Percentiles rank a stretch among this genome's conserved stretches.
phyloP scores from a whole-genome alignment of 1,140 invertebrate species.

The Conopomorpha cramerella region DNA sequence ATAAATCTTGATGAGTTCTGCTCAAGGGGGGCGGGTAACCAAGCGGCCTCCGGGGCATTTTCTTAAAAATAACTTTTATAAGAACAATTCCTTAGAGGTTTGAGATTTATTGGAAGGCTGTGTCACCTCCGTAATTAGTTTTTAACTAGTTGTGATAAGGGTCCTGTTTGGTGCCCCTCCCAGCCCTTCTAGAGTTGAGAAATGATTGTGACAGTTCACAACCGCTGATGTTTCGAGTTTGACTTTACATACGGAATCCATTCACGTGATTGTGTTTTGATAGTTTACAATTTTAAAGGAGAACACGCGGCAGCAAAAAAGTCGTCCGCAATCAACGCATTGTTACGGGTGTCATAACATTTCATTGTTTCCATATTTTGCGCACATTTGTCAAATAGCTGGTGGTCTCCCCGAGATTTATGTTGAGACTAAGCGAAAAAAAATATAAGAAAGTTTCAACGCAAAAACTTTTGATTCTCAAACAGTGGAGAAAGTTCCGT shows the following conservation, averaged over 20 bases:
- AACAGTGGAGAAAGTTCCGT: slow-evolving; percentile 48
- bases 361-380: slow-evolving; percentile 38
- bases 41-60: slow-evolving; percentile 49
- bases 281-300: too few relatives aligned
- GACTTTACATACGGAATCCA: too few relatives aligned
- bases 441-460: slow-evolving; percentile 49
- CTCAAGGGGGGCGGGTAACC: slow-evolving; percentile 18
- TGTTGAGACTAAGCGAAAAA: slow-evolving; percentile 15
- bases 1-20: slow-evolving; percentile 63
- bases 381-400: slow-evolving; percentile 29
- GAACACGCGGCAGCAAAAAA: too few relatives aligned
- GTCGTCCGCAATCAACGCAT: too few relatives aligned
- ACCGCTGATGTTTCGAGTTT: too few relatives aligned
- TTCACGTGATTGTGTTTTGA: too few relatives aligned
- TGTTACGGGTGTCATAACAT: slow-evolving; percentile 51
- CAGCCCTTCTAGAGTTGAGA: slow-evolving; percentile 12
- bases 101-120: slow-evolving; percentile 55
- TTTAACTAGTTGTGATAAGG: slow-evolving; percentile 61
- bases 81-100: slow-evolving; percentile 47
- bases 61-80: slow-evolving; percentile 61
- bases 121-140: slow-evolving; percentile 58
- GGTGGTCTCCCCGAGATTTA: slow-evolving; percentile 46
- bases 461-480: slow-evolving; percentile 54
- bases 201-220: too few relatives aligned
- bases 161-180: too few relatives aligned